Evolutionary conservation across 2,113 vertebrate genomes (phyloP), one percentile per base, ranked within the genome.

Genomic region (Ophiodon elongatus): DNA sequence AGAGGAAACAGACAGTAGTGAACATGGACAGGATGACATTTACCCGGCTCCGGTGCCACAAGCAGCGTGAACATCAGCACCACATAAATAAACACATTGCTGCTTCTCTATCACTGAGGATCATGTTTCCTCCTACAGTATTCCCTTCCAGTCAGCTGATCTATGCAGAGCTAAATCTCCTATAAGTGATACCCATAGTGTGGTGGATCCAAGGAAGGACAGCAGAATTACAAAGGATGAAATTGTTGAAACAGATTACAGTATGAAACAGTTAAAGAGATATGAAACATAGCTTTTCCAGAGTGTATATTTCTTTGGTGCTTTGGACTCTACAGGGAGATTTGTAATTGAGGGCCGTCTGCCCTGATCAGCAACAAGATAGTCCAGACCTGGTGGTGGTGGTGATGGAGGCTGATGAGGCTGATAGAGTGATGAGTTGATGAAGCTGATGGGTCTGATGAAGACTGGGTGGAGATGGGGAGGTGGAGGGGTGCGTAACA

Each of bases 51-150:
- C 74, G 27, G 65, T 60, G 47, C 47, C 74, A 54, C 60, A 27
- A 64, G 45, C 54, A 52, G 47, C 37, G 63, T 66, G 63, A 88
- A 81, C 73, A 59, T 47, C 1, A 47, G 37, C 31, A 9, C 23
- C 39, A 75, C 73, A 74, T 59, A 74, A 84, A 84, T 74, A 81
- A 78, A 59, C 47, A 79, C 35, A 25, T 29, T 23, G 27, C 33
- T 7, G 31, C 27, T 54, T 33, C 50, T 81, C 37, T 64, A 56
- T 73, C 73, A 29, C 47, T 13, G 23, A 21, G 41, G 45, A 47
- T 74, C 56, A 60, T 27, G 21, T 81, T 54, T 19, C 59, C 43
- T 31, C 52, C 8, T 19, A 35, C 62, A 59, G n/a, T 62, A 47
- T 63, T 52, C 21, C 37, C 23, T 29, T n/a, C n/a, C 33, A 25